Evolutionary conservation across 2,888 invertebrate genomes (phyloP), one percentile per base, ranked within the genome.

Genomic region (Amphipoea oculea): DNA sequence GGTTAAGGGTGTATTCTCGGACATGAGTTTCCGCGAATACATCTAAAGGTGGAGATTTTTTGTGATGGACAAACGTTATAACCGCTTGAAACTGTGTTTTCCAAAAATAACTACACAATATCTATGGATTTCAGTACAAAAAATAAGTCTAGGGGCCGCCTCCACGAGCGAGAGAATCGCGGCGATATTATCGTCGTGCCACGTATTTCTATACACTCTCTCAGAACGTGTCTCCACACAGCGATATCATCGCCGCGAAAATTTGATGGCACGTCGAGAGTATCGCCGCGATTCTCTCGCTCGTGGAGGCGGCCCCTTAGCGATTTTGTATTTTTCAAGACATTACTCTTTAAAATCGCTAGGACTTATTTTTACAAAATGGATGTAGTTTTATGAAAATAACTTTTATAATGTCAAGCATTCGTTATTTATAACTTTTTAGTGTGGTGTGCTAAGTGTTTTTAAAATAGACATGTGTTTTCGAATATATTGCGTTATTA

Each of bases 401-500:
- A 20, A 36, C 14, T 62, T 68, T 23, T 57, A n/a, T 42, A 65
- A 48, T 48, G 23, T 73, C 7, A 29, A 54, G 42, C 23, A 62
- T 67, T 79, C 66, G 14, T 63, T 69, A 63, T 73, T 48, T n/a
- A 40, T 20, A 11, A 40, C 12, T 29, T 40, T 81, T 45, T 45
- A 3, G 69, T 40, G 68, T 63, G 29, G 11, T n/a, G 82, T 76
- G 66, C 29, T 69, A n/a, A 20, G 14, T 42, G n/a, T 70, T 76
- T 76, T 51, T 23, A 66, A 81, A 70, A 74, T 67, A 42, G n/a
- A 62, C 57, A 23, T 66, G 70, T 70, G 36, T 73, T 60, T 66
- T 66, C 4, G 71, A 82, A 73, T 83, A 83, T 45, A 83, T 48
- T 36, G 2, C 11, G 11, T 17, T 76, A 57, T n/a, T 80, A 40